Conservation (phyloP, 2,113 vertebrate species). For the Peucedramus taeniatus region DNA sequence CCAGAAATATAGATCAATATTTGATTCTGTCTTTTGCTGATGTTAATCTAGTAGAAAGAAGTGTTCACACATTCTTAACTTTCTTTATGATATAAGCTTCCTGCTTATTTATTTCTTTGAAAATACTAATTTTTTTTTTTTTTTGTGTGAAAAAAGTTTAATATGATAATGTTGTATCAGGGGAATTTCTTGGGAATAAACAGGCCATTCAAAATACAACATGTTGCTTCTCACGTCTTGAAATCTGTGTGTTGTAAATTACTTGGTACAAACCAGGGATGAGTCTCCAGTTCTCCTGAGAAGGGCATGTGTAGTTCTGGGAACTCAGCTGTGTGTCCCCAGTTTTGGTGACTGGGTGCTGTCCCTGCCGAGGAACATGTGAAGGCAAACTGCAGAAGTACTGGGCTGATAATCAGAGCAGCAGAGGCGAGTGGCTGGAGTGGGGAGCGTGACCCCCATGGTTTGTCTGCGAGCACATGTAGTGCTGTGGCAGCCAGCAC, state of each 20-base stretch:
- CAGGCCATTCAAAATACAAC: neutral
- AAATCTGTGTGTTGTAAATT: neutral
- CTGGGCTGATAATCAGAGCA: neutral
- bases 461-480: neutral
- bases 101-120: neutral
- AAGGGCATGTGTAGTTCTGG: neutral
- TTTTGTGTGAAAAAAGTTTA: neutral
- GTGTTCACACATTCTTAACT: neutral
- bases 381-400: neutral
- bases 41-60: neutral
- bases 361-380: rapidly evolving
- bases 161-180: neutral
- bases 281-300: neutral
- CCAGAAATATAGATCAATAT: conserved; percentile 37
- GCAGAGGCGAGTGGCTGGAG: neutral
- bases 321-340: neutral
- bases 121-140: neutral
- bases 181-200: neutral
- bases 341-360: neutral
- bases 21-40: conserved; percentile 38
- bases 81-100: neutral
- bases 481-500: neutral
- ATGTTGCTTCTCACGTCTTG: neutral
- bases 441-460: neutral
- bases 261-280: neutral